Base-by-base conservation (phyloP, 2,888 invertebrate genomes). In the Psylliodes chrysocephalus region DNA sequence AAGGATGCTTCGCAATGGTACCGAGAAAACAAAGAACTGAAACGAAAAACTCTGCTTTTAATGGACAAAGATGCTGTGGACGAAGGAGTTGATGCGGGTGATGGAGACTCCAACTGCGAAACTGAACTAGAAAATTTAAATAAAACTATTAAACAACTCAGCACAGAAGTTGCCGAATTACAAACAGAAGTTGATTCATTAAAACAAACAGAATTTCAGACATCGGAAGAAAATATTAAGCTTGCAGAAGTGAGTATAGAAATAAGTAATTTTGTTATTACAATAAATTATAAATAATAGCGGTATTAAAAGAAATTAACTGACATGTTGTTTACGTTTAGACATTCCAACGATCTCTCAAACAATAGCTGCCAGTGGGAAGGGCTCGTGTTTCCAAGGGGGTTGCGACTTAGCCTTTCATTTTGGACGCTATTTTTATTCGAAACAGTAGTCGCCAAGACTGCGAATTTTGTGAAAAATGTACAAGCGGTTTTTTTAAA, bases 1-100 rank as follows among this genome's bases (percentile, higher is more conserved):
- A 88, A 88, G 66, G 89, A 89, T 63, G 90, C 90, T 0, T 86
- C 87, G 0, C 85, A 91, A 82, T 92, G 91, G 91, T 91, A 91
- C 83, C 89, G 89, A 66, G 90, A 91, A 82, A 91, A 91, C 77
- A 88, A 90, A 64, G 88, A 88, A 75, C 79, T 92, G 53, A 90
- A 91, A 79, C 81, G 92, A 12, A 85, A 87, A 69, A 91, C 91
- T 67, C 86, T 89, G 1, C 86, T 87, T 22, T 81, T 91, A 33
- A 77, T 89, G 63, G 89, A 89, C 69, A 86, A 86, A 44, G 84
- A 85, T 69, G 79, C 84, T 57, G 81, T 88, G n/a, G 88, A 89
- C n/a, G 83, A 84, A 66, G 82, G 82, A 18, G 81, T 82, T 1
- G 82, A 82, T 64, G 78, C 79, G 1, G 78, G 78, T 4, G 79